Evolutionary conservation across 2,888 invertebrate species (phyloP).

Genomic region (Sesamia inferens): DNA sequence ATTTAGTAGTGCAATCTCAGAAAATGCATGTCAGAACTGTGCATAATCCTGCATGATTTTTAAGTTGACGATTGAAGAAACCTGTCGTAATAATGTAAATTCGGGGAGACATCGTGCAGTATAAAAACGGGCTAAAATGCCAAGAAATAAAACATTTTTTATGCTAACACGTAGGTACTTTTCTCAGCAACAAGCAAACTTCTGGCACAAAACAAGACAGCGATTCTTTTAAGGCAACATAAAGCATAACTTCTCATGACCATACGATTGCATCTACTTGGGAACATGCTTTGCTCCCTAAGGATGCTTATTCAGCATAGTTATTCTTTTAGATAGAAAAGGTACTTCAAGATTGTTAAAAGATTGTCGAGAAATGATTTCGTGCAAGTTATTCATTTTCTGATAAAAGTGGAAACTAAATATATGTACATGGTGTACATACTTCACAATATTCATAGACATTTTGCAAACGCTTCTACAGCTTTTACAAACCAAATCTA

Average conservation of each 20-base stretch:
- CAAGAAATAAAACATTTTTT: slow-evolving; percentile 7
- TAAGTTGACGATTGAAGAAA: background rate
- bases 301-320: slow-evolving; percentile 49
- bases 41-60: background rate
- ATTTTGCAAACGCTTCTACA: no score
- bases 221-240: slow-evolving; percentile 24
- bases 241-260: slow-evolving; percentile 15
- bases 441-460: no score
- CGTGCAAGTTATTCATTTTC: background rate
- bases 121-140: background rate
- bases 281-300: slow-evolving; percentile 32
- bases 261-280: slow-evolving; percentile 31
- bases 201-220: slow-evolving; percentile 17
- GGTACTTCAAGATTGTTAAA: slow-evolving; percentile 29
- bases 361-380: slow-evolving; percentile 17
- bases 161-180: background rate
- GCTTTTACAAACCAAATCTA: no score
- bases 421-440: no score
- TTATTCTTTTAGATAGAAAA: slow-evolving; percentile 12
- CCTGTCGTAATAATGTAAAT: background rate
- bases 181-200: background rate
- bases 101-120: background rate
- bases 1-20: background rate
- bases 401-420: background rate
- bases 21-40: slow-evolving; percentile 1